A percentile compares a stretch with the other conserved stretches of the same genome.
Evolutionary conservation across 2,888 invertebrate species (phyloP).

Genomic region (Erpobdella octoculata): DNA sequence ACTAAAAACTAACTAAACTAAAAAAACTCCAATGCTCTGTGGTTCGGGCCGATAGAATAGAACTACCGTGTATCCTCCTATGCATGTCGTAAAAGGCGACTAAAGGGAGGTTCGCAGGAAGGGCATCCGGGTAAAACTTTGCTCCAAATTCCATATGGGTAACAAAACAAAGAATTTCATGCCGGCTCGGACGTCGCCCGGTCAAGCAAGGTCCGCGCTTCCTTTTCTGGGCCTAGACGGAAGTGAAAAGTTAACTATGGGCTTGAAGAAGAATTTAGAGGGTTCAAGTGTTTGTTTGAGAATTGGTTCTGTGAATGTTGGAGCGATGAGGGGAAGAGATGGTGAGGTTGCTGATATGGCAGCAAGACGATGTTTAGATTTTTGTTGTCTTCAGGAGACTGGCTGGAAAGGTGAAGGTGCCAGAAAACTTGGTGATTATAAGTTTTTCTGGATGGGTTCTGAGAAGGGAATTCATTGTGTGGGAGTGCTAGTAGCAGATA

Average conservation of each 20-base stretch:
- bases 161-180: no score
- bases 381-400: background rate
- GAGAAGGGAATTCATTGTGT: background rate
- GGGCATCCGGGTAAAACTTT: no score
- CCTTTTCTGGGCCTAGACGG: background rate
- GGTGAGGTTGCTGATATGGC: background rate
- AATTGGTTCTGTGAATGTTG: background rate
- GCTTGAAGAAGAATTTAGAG: no score
- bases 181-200: background rate
- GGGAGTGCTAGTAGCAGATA: background rate
- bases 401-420: background rate
- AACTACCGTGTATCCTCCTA: no score
- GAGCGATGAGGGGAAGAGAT: background rate
- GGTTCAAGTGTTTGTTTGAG: background rate
- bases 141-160: no score
- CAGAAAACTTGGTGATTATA: background rate
- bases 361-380: background rate
- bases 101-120: no score
- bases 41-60: no score
- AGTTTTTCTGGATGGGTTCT: background rate
- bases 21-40: no score
- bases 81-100: no score
- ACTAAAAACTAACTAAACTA: no score
- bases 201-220: background rate
- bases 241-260: background rate